Conservation (phyloP, 2,888 invertebrate species). For the Thera britannica region DNA sequence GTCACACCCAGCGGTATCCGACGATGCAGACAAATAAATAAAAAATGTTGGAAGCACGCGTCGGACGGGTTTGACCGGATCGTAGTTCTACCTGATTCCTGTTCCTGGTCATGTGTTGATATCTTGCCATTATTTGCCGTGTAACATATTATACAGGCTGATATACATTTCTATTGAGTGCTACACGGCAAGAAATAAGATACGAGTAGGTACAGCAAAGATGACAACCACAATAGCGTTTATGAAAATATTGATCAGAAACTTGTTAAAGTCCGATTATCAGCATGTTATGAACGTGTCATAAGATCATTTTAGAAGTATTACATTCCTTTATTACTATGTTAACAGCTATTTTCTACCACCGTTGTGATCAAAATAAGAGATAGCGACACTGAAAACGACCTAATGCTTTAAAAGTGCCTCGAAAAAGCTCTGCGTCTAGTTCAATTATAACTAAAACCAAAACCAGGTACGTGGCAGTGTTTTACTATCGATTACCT, state of each 20-base stretch:
- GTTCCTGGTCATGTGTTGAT: constrained; percentile 79
- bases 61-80: constrained; percentile 84
- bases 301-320: background rate
- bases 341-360: background rate
- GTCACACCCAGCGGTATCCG: constrained; percentile 83
- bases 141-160: constrained; percentile 41
- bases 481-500: background rate
- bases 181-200: constrained; percentile 15
- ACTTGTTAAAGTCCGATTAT: background rate
- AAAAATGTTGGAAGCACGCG: constrained; percentile 85
- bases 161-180: constrained; percentile 23
- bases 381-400: background rate
- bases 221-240: constrained; percentile 8
- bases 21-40: constrained; percentile 84
- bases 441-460: background rate
- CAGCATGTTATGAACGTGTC: background rate
- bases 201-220: background rate
- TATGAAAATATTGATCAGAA: constrained; percentile 7
- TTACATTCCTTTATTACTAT: background rate
- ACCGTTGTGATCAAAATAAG: background rate
- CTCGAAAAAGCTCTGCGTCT: background rate
- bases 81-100: constrained; percentile 85
- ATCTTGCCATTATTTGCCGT: constrained; percentile 63
- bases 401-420: background rate
- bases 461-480: background rate